Base-by-base conservation (phyloP, 64 coral and sea anemone genomes). In the Hydrozoanthus tunicans region DNA sequence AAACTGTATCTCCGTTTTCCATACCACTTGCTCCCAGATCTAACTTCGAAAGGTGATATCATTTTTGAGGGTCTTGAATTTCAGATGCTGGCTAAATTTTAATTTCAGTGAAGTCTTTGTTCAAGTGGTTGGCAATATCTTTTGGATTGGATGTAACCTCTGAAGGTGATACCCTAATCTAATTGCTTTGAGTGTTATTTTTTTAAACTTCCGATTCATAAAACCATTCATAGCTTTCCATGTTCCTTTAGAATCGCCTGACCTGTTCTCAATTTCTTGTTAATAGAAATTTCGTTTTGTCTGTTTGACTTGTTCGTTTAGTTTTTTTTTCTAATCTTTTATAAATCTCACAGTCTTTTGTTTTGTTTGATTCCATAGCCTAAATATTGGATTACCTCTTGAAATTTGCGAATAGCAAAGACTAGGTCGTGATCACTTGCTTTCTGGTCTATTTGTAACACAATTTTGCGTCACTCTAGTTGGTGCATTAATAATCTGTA, bases 241-340 rank as follows among this genome's bases (percentile, higher is more conserved):
- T 0, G 83, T 86, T 58, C 70, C 70, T 73, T 54, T 81, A 43
- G 72, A 55, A 26, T 93, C 86, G 6, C 62, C 76, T 52, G 83
- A 17, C 4, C 12, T 57, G 7, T 65, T 89, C 52, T 93, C 59
- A 15, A 89, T 77, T 66, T 64, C 65, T 23, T 24, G 73, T 24
- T 77, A 72, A 80, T 79, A 93, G 60, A 66, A 93, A 6, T 25
- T 26, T 9, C 77, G 25, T 86, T 92, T 92, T 13, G 70, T 76
- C 10, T 64, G 67, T 64, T 89, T 56, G 8, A 93, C n/a, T 20
- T 62, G 9, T 56, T 71, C 58, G 15, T 93, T 93, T 17, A 89
- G 58, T 12, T 79, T 32, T 69, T 88, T 93, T 52, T 78, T 56
- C 0, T 43, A 64, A 13, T 6, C 2, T 5, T 57, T 71, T 86